Evolutionary conservation across 2,888 invertebrate species (phyloP).

Genomic region (Ligdia adustata): DNA sequence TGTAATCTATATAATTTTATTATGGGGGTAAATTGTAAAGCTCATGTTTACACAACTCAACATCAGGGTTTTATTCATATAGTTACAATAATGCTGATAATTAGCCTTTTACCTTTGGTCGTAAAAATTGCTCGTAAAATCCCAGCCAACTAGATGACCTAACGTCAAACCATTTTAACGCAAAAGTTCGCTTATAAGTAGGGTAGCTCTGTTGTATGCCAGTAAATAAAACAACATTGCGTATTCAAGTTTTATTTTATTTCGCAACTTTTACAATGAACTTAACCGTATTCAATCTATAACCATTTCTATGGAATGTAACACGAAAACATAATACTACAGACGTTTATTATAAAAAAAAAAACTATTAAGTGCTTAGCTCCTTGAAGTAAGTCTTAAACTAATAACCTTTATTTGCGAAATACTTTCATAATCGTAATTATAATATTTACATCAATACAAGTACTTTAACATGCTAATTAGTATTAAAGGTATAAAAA

Average conservation of each 20-base stretch:
- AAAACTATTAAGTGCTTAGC: conserved; percentile 44
- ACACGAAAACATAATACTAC: conserved; percentile 60
- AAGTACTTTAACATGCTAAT: conserved; percentile 44
- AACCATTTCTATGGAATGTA: conserved; percentile 66
- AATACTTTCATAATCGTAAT: conserved; percentile 50
- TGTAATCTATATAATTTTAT: too few species aligned
- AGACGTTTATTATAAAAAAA: conserved; percentile 46
- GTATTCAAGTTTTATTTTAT: conserved; percentile 40
- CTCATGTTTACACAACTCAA: too few species aligned
- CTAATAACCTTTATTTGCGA: conserved; percentile 50
- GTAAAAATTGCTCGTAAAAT: too few species aligned
- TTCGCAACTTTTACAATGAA: conserved; percentile 50
- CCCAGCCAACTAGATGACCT: too few species aligned
- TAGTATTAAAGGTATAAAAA: conserved; percentile 48
- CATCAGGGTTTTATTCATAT: too few species aligned
- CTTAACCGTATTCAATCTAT: conserved; percentile 39
- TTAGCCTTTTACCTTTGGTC: too few species aligned
- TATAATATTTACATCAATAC: conserved; percentile 57
- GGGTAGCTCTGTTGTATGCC: background rate
- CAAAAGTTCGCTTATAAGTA: too few species aligned
- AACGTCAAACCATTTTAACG: too few species aligned
- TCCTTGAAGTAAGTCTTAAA: conserved; percentile 47
- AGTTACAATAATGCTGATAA: too few species aligned
- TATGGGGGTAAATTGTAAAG: too few species aligned
- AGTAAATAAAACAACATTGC: conserved; percentile 28